Base-by-base conservation (phyloP, 2,888 invertebrate genomes). In the Euproctis similis region DNA sequence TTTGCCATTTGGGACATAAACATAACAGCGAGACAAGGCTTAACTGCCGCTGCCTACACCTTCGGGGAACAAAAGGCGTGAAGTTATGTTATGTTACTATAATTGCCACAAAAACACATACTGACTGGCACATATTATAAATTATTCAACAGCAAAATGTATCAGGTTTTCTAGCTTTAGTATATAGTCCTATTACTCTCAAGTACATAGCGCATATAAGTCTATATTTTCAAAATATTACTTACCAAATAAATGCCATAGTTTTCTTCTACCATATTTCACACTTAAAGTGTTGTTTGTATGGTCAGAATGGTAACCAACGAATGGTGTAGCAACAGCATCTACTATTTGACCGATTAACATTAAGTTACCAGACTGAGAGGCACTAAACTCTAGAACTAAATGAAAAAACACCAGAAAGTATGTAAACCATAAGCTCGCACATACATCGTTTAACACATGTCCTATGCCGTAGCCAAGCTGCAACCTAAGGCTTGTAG, bases 371-470 rank as follows among this genome's bases (percentile, higher is more conserved):
- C 88, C 88, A 12, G 88, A 87, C 39, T 86, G 87, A 14, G 78
- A 70, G 14, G 88, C 78, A 46, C 76, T 82, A 54, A 88, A 86
- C 53, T 85, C 82, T 23, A 88, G 64, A 17, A 88, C 86, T 50
- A 88, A 75, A 65, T 88, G 87, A 42, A 95, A 91, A 72, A 90
- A 97, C 28, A 97, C 90, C 49, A 97, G 85, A 24, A 95, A 87
- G 70, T 97, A 97, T 1, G 93, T 93, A 72, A 97, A 97, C 96
- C 97, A 97, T 87, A 97, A 92, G 35, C 95, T 93, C 9, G 96
- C 95, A 73, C 94, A 95, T 21, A 97, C 87, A 75, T 97, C 97
- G 71, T 97, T 97, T 49, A 95, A 86, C 26, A 96, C 89, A 74
- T 97, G 96, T 0, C 97, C 96, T 27, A 95, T 87, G 22, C 88